Evolutionary conservation across 2,113 vertebrate genomes (phyloP), one percentile per base, ranked within the genome.

Genomic region (Oxyruncus cristatus): DNA sequence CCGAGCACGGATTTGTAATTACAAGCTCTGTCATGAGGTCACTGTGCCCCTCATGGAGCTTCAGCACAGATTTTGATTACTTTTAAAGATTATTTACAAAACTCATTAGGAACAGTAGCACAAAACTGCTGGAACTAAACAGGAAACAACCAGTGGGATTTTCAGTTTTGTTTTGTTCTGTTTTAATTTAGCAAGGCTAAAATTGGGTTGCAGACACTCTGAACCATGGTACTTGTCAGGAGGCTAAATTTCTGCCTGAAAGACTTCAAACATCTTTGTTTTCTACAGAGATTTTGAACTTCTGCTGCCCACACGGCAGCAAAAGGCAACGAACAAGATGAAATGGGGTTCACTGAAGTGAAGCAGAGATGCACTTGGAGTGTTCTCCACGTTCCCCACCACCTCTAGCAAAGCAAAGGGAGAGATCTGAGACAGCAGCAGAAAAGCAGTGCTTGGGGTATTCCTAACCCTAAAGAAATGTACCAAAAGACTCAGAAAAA

Each of bases 341-440:
- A 59, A 75, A 55, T 6, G 23, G 52, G 8, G 7, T 6, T 61
- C 46, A 47, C 30, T 27, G 62, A 68, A 50, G 27, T 10, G 42
- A 75, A 52, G 52, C 21, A 82, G 44, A 44, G 46, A 42, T 35
- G 15, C 5, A 21, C 26, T 37, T 65, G 50, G 11, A 46, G 3
- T 4, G 7, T 20, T 42, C 12, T 18, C 11, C 63, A 71, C 53
- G 16, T 20, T 72, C 53, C 35, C 44, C 55, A 81, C 16, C n/a
- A 55, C 24, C 32, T 77, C 46, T 59, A 66, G 42, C 30, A 89
- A 71, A 52, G 33, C 1, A 0, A 72, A 87, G n/a, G 11, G 28
- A 11, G 16, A 80, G 22, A 44, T 0, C 1, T 2, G 5, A 56
- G 67, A 72, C 8, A 59, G 42, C 0, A 23, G 33, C 3, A 75